Conservation (phyloP, 2,797 vertebrate genomes). For the Enteromius anoplus region DNA sequence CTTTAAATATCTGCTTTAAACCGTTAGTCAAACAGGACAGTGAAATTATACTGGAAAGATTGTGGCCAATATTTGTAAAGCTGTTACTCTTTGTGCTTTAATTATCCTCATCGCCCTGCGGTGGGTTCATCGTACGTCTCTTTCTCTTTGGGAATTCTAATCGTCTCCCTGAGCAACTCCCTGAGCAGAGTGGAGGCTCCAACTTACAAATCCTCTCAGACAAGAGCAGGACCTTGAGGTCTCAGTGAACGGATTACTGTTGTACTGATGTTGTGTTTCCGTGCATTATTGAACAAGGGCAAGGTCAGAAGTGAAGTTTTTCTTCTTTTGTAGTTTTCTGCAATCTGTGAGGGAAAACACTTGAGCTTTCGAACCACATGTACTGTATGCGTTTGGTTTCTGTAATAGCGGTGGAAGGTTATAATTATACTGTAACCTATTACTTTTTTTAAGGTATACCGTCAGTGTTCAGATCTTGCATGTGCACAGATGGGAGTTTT, state of each 20-base stretch:
- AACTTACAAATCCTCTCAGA: constrained; percentile 36
- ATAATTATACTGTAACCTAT: neutral
- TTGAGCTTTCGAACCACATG: neutral
- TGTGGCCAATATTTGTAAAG: constrained; percentile 4
- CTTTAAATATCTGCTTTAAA: neutral
- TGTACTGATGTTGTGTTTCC: constrained; percentile 31
- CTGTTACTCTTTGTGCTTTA: neutral
- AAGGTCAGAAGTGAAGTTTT: constrained; percentile 38
- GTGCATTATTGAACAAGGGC: constrained; percentile 49
- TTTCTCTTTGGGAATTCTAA: constrained; percentile 21
- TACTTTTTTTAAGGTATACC: neutral
- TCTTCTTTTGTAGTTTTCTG: constrained; percentile 18
- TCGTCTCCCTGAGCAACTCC: constrained; percentile 15
- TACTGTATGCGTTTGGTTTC: neutral
- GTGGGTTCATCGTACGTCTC: neutral
- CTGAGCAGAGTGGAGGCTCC: neutral
- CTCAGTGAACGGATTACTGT: constrained; percentile 24
- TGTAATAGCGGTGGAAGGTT: neutral
- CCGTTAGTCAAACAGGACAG: neutral
- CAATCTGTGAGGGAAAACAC: constrained; percentile 2
- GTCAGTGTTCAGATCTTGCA: neutral
- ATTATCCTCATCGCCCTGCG: constrained; percentile 1
- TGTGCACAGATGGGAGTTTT: too few relatives aligned
- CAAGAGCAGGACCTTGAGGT: constrained; percentile 43
- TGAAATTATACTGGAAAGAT: neutral